Evolutionary conservation across 2,113 vertebrate genomes (phyloP), one percentile per base, ranked within the genome.

Genomic region (Etheostoma cragini): DNA sequence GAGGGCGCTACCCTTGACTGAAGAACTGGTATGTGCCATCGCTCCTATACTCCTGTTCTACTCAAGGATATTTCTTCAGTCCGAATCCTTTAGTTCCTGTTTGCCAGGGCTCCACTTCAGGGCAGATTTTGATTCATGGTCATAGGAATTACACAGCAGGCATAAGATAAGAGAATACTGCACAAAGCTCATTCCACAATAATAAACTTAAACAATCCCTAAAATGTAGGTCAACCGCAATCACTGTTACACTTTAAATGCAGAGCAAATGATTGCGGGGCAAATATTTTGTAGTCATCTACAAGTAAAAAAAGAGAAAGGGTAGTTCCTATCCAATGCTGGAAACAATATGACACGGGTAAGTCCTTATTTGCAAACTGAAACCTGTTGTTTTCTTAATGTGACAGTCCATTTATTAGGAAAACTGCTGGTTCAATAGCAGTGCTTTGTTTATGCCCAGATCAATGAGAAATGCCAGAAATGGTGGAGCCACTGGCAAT

Each of bases 1-100:
- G 74, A 88, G 68, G 52, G 66, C 54, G 5, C 65, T 69, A 8
- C 53, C 87, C 24, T 53, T 82, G 60, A 35, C 66, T 75, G 89
- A 90, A 22, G 84, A 7, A 73, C 71, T 78, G 90, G 92, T 94
- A 91, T 14, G 87, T 90, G 21, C 42, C 68, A 63, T 21, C 53
- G 35, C 22, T 68, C 6, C 21, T 53, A 16, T 52, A 30, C 52
- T 79, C 3, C n/a, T 76, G 15, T 68, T 19, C 4, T 19, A 75
- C 49, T 56, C 66, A 68, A 16, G 53, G 8, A 54, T 60, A 54
- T 21, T 8, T 21, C 6, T 35, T 49, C 30, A 45, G 12, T 24
- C 14, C 61, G 42, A 62, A 61, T 72, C 12, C 16, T 61, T 53
- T 5, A 19, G 24, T 46, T 58, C 14, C 14, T 33, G 38, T 63